Conservation (phyloP, 2,113 vertebrate species). For the Hypocryptadius cinnamomeus region DNA sequence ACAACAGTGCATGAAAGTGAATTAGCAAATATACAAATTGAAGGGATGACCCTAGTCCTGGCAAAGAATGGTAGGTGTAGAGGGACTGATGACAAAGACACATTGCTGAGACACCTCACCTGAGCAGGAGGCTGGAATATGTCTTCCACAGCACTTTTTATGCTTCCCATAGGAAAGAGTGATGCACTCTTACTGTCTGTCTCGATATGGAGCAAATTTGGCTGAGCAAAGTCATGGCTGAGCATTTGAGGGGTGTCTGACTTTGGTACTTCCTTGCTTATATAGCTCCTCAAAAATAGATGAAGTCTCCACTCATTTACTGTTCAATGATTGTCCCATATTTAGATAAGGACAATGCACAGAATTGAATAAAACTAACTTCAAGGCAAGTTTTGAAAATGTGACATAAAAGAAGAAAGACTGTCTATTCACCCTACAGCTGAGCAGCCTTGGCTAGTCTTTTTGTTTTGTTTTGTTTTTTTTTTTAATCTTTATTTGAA, state of each 20-base stretch:
- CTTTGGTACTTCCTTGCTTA: neutral
- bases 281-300: neutral
- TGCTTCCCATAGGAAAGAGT: neutral
- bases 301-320: neutral
- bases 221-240: neutral
- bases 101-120: neutral
- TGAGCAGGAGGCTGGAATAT: neutral
- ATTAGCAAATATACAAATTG: neutral
- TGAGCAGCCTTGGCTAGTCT: neutral
- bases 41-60: neutral
- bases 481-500: neutral
- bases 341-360: neutral
- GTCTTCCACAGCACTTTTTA: neutral
- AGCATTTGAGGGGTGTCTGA: neutral
- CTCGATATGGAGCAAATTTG: neutral
- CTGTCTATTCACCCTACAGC: neutral
- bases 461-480: neutral
- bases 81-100: neutral
- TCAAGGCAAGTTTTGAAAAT: conserved; percentile 2
- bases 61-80: neutral
- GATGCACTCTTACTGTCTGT: neutral
- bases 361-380: neutral
- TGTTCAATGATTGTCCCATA: neutral
- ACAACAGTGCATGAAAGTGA: neutral
- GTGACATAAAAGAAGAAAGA: neutral